These are phyloP conservation scores for Saxidomus purpurata DNA, from an alignment of 1,140 invertebrate species.

Conservation along the genomic window DNA sequence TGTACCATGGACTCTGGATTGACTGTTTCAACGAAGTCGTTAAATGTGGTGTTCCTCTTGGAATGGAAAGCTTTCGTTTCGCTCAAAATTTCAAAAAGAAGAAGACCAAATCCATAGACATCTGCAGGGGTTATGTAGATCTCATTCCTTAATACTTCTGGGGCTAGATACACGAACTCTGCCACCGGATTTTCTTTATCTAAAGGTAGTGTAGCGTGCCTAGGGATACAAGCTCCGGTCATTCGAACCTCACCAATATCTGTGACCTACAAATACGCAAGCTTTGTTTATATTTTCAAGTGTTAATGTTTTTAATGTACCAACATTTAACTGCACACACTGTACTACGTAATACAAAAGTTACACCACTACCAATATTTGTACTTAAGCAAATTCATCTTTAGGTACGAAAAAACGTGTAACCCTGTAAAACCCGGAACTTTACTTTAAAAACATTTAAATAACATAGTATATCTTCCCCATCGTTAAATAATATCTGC, in stretches of 20 bases:
- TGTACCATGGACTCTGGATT: not conserved
- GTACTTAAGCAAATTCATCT: too few relatives aligned
- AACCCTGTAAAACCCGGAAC: too few relatives aligned
- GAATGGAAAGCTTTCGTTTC: conserved; percentile 27
- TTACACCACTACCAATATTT: too few relatives aligned
- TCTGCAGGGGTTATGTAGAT: conserved; percentile 43
- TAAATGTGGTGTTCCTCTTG: conserved; percentile 1
- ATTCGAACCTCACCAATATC: conserved; percentile 27
- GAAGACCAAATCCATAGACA: conserved; percentile 45
- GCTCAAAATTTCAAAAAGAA: conserved; percentile 9
- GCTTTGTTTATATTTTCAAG: too few relatives aligned
- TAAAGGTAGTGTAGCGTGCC: conserved; percentile 30
- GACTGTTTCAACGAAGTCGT: conserved; percentile 9
- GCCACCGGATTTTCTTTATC: conserved; percentile 13
- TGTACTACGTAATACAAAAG: too few relatives aligned
- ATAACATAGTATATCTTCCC: too few relatives aligned
- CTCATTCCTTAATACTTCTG: conserved; percentile 44
- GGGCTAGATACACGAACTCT: conserved; percentile 46
- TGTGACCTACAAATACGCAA: conserved; percentile 27
- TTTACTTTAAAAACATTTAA: too few relatives aligned
- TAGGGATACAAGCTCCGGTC: conserved; percentile 52
- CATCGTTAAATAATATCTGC: too few relatives aligned
- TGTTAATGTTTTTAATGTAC: too few relatives aligned
- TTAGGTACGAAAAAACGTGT: too few relatives aligned
- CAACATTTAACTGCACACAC: too few relatives aligned